phyloP scores from a whole-genome alignment of 2,888 invertebrate genomes.

The Meloe dianella region DNA sequence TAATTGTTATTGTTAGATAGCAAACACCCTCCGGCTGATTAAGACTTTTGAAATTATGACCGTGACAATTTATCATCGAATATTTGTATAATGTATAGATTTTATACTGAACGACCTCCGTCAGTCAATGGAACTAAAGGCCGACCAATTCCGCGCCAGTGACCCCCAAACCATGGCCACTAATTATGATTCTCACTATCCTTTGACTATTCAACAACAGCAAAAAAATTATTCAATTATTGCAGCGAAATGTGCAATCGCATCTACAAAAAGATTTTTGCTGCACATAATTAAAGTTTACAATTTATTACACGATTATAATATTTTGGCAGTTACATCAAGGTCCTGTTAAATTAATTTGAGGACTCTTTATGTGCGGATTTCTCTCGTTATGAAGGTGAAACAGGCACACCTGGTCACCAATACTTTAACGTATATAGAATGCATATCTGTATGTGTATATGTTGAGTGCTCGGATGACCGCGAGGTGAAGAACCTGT shows the following conservation, averaged over 20 bases:
- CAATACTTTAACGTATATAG: not conserved
- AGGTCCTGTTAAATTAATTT: not conserved
- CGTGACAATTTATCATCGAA: slow-evolving; percentile 33
- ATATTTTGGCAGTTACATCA: not conserved
- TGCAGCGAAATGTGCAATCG: no score
- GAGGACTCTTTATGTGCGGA: not conserved
- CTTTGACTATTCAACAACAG: slow-evolving; percentile 19
- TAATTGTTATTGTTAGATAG: not conserved
- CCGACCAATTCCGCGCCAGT: slow-evolving; percentile 38
- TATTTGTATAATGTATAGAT: slow-evolving; percentile 20
- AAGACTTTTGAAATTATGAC: slow-evolving; percentile 26
- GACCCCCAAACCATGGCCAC: slow-evolving; percentile 42
- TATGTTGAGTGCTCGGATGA: slow-evolving; percentile 29
- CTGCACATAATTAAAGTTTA: not conserved
- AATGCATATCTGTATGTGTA: not conserved
- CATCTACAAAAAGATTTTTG: not conserved
- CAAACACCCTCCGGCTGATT: slow-evolving; percentile 14
- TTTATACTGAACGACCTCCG: slow-evolving; percentile 35
- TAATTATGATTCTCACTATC: slow-evolving; percentile 35
- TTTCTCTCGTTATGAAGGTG: not conserved
- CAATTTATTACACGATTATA: not conserved
- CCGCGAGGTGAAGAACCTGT: slow-evolving; percentile 43
- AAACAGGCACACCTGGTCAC: not conserved
- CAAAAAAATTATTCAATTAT: not conserved
- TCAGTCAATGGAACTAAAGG: slow-evolving; percentile 35